These are phyloP conservation scores for Botia almorhae DNA, from an alignment of 2,797 vertebrate genomes.

Conservation along the genomic window DNA sequence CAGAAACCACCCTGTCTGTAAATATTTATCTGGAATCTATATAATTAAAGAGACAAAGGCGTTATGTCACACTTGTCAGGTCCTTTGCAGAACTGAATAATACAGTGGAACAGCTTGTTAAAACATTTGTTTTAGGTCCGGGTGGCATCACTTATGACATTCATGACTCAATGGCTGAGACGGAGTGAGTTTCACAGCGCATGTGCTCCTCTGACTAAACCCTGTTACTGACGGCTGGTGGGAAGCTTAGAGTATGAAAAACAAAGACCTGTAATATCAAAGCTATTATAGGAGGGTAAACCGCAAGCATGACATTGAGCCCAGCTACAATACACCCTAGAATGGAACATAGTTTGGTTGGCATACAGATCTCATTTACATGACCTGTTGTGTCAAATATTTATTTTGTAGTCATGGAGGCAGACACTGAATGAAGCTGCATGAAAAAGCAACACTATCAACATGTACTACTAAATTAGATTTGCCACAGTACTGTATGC, in stretches of 20 bases:
- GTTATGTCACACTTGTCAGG: constrained; percentile 73
- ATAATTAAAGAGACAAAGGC: constrained; percentile 79
- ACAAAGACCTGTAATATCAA: constrained; percentile 26
- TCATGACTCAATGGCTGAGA: constrained; percentile 39
- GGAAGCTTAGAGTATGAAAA: constrained; percentile 26
- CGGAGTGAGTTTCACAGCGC: constrained; percentile 30
- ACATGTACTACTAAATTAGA: constrained; percentile 8
- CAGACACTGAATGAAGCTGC: constrained; percentile 15
- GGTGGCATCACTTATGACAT: constrained; percentile 39
- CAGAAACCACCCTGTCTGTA: constrained; percentile 66
- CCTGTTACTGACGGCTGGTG: constrained; percentile 24
- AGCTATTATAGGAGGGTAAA: constrained; percentile 32
- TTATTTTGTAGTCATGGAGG: constrained; percentile 19
- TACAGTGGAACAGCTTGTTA: constrained; percentile 75
- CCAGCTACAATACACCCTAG: not conserved
- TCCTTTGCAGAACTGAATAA: constrained; percentile 65
- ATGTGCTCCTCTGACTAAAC: constrained; percentile 13
- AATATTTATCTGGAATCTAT: constrained; percentile 81
- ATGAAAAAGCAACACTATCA: not conserved
- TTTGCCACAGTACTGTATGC: constrained; percentile 10
- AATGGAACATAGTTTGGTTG: constrained; percentile 18
- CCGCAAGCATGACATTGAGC: constrained; percentile 34
- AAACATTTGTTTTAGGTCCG: constrained; percentile 74
- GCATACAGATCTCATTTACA: constrained; percentile 37
- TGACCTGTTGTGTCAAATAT: constrained; percentile 23